These are phyloP conservation scores for Maniola hyperantus DNA, from an alignment of 2,888 invertebrate species.

Conservation along the genomic window DNA sequence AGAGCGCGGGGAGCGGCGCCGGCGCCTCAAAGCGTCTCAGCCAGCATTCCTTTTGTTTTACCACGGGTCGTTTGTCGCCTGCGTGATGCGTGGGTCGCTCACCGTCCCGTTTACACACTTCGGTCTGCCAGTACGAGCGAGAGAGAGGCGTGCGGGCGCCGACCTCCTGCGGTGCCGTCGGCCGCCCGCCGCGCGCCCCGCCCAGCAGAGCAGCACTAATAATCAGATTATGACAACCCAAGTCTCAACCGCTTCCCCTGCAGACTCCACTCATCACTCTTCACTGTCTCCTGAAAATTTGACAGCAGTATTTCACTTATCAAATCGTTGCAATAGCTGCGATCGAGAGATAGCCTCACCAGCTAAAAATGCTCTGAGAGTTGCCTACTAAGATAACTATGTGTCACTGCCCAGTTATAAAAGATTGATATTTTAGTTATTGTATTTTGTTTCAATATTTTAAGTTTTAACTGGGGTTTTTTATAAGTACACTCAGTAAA, in stretches of 20 bases:
- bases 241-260: slow-evolving; percentile 59
- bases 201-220: slow-evolving; percentile 73
- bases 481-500: background rate
- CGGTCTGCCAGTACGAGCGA: slow-evolving; percentile 48
- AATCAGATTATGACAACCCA: slow-evolving; percentile 81
- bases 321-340: slow-evolving; percentile 36
- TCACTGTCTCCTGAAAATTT: slow-evolving; percentile 61
- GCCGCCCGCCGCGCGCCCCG: slow-evolving; percentile 75
- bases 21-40: slow-evolving; percentile 82
- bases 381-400: background rate
- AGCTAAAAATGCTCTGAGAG: slow-evolving; percentile 3
- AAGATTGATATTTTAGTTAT: background rate
- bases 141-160: slow-evolving; percentile 74
- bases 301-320: slow-evolving; percentile 56
- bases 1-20: slow-evolving; percentile 79
- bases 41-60: slow-evolving; percentile 83
- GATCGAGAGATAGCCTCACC: slow-evolving; percentile 34
- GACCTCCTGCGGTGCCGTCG: slow-evolving; percentile 76
- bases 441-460: background rate
- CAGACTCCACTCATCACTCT: slow-evolving; percentile 63
- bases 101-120: slow-evolving; percentile 50
- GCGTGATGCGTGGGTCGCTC: slow-evolving; percentile 59
- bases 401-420: background rate
- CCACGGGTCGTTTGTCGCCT: slow-evolving; percentile 82
- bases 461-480: too few species aligned